phyloP scores from a whole-genome alignment of 1,140 invertebrate species.

The Zaprionus ghesquierei region DNA sequence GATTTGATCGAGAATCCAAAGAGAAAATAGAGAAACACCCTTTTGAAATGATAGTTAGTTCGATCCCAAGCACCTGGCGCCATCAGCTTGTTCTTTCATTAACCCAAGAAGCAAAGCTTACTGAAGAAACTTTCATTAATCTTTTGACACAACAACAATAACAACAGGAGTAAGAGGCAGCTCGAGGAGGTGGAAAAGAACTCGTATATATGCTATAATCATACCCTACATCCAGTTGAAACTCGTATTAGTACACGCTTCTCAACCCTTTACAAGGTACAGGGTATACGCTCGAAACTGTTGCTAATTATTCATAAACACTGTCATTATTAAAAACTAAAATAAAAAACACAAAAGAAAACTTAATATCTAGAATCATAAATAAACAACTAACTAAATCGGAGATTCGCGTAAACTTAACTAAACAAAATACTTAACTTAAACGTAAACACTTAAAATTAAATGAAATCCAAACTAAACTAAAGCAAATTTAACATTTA shows the following conservation, averaged over 20 bases:
- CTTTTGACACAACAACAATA: background rate
- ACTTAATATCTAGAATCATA: constrained; percentile 22
- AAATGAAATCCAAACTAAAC: constrained; percentile 1
- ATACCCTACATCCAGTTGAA: background rate
- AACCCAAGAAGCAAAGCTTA: background rate
- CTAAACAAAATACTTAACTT: constrained; percentile 6
- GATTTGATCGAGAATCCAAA: background rate
- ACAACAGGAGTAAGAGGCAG: background rate
- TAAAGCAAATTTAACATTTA: constrained; percentile 30
- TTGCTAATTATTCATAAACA: background rate
- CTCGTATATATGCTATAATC: background rate
- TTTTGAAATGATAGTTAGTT: background rate
- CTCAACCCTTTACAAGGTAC: background rate
- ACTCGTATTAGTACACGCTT: background rate
- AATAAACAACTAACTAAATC: constrained; percentile 28
- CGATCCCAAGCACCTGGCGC: background rate
- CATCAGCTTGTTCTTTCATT: background rate
- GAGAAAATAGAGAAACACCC: background rate
- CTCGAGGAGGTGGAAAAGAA: background rate
- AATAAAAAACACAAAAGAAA: background rate
- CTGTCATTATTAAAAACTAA: background rate
- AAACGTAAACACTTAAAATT: background rate
- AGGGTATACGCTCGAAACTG: background rate
- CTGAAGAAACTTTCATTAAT: background rate
- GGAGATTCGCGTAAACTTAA: constrained; percentile 1